A percentile compares a stretch with the other conserved stretches of the same genome.
Conservation (phyloP, 1,140 invertebrate species). For the Dryas iulia region DNA sequence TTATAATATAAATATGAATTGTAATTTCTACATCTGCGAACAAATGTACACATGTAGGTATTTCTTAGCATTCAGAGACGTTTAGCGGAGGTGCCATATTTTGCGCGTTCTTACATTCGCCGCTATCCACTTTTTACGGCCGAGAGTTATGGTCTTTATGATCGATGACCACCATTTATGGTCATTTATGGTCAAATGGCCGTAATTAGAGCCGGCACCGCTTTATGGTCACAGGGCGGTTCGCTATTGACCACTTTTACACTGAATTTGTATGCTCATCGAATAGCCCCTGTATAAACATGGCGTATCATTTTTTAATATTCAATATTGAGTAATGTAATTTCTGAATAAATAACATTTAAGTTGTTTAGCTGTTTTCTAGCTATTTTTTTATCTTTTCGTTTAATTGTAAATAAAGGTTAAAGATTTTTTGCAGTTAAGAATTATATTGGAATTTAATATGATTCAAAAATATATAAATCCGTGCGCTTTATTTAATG, state of each 20-base stretch:
- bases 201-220: constrained; percentile 64
- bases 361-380: too few species aligned
- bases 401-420: too few species aligned
- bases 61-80: background rate
- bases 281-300: constrained; percentile 23
- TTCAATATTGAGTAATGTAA: background rate
- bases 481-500: too few species aligned
- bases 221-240: constrained; percentile 57
- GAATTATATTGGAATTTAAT: too few species aligned
- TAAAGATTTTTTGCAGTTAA: too few species aligned
- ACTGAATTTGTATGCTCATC: constrained; percentile 43
- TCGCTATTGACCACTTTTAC: constrained; percentile 58
- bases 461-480: too few species aligned
- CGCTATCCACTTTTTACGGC: constrained; percentile 48
- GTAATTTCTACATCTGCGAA: background rate
- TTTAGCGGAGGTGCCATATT: constrained; percentile 41
- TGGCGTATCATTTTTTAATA: background rate
- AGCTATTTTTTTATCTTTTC: too few species aligned
- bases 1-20: too few species aligned
- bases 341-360: background rate
- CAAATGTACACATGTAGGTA: background rate
- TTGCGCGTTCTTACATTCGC: constrained; percentile 44
- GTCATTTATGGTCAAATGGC: constrained; percentile 66
- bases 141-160: constrained; percentile 68
- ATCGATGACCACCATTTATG: constrained; percentile 70